Base-by-base conservation (phyloP, 2,113 vertebrate species). In the Eublepharis macularius region DNA sequence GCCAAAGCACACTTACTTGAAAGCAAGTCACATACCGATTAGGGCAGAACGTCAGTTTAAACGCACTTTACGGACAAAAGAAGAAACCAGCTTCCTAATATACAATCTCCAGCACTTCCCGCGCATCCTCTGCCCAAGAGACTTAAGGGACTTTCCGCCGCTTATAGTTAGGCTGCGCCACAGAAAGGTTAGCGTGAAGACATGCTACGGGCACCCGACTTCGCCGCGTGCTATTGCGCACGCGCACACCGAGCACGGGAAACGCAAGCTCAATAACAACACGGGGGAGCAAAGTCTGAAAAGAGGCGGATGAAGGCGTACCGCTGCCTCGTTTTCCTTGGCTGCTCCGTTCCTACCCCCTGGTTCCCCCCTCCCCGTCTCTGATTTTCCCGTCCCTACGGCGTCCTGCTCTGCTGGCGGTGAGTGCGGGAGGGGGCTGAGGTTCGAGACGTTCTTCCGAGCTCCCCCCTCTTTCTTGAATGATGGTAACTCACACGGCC, bases 191-290 rank as follows among this genome's bases (percentile, higher is more conserved):
- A 60, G 26, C 41, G 72, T 29, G 32, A 4, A 47, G 19, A 24
- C 70, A 29, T 4, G 5, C 4, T 26, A 7, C 65, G 16, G 43
- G 65, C 32, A 96, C 94, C 94, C 29, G 94, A 95, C 47, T 54
- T 39, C 4, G 6, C 17, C 24, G 10, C 6, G 1, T 0, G 36
- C 34, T 34, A 0, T 0, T 0, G 11, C 5, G 34, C 47, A 43
- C 86, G 84, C 81, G 49, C 72, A 11, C 49, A 19, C 9, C 47
- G 65, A 41, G 36, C 29, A 14, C 21, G 51, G 6, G 21, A 3
- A 39, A 2, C 9, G 49, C 32, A n/a, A 12, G 36, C 69, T 49
- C 57, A 45, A 16, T n/a, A 16, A 45, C 54, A 9, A n/a, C 7
- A 9, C 65, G 60, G 60, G 60, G 60, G 29, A n/a, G 16, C 57